Evolutionary conservation across 2,888 invertebrate genomes (phyloP).

Genomic region (Limulus polyphemus): DNA sequence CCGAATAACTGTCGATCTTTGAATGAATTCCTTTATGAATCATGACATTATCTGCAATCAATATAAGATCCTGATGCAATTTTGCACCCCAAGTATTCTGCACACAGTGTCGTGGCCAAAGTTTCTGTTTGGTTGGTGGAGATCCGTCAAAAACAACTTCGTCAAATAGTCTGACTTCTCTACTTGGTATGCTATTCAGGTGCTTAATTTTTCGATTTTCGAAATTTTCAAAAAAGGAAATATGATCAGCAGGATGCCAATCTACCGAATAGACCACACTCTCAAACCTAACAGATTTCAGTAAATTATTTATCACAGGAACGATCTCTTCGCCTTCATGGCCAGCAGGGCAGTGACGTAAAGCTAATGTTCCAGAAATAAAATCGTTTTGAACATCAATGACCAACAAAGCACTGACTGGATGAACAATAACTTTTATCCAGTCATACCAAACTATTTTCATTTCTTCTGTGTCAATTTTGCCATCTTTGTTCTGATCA

Average conservation of each 20-base stretch:
- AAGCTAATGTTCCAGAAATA: slow-evolving; percentile 82
- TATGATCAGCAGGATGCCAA: slow-evolving; percentile 93
- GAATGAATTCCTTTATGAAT: slow-evolving; percentile 86
- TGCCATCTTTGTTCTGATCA: slow-evolving; percentile 26
- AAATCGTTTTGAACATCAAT: slow-evolving; percentile 98
- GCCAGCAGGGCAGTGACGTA: slow-evolving; percentile 81
- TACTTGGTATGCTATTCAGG: slow-evolving; percentile 58
- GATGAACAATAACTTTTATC: slow-evolving; percentile 67
- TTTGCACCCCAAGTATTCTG: slow-evolving; percentile 91
- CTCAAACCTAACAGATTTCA: slow-evolving; percentile 51
- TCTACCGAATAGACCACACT: slow-evolving; percentile 83
- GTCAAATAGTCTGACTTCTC: slow-evolving; percentile 49
- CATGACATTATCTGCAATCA: slow-evolving; percentile 51
- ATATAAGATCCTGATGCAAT: slow-evolving; percentile 75
- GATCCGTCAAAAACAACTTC: slow-evolving; percentile 83
- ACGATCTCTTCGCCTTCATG: slow-evolving; percentile 82
- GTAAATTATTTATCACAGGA: slow-evolving; percentile 71
- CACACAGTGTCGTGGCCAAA: slow-evolving; percentile 94
- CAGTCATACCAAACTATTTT: slow-evolving; percentile 75
- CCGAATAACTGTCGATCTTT: slow-evolving; percentile 91
- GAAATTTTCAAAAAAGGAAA: slow-evolving; percentile 90
- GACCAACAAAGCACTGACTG: slow-evolving; percentile 73
- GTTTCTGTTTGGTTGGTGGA: slow-evolving; percentile 57
- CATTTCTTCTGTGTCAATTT: slow-evolving; percentile 69
- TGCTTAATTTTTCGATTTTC: slow-evolving; percentile 58